A percentile compares a stretch with the other conserved stretches of the same genome.
Evolutionary conservation across 2,113 vertebrate genomes (phyloP).

Genomic region (Gavia stellata): DNA sequence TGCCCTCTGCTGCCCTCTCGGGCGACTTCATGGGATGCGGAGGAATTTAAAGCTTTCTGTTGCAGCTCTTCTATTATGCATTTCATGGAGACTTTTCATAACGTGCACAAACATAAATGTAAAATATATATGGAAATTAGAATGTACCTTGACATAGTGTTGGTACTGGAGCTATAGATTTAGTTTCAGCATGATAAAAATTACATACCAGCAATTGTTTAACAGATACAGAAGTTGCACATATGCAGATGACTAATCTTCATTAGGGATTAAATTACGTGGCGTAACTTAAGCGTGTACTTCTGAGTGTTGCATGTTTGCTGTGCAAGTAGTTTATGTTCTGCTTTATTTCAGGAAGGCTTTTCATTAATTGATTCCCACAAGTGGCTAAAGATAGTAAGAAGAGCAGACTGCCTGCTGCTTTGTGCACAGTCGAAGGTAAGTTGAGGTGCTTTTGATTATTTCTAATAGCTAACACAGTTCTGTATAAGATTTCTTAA

Average conservation of each 20-base stretch:
- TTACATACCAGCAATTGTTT: not conserved
- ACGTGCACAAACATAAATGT: not conserved
- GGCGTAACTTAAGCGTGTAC: not conserved
- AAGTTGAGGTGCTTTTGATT: not conserved
- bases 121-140: not conserved
- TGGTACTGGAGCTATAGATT: not conserved
- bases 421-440: conserved; percentile 80
- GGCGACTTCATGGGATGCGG: not conserved
- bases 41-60: not conserved
- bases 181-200: not conserved
- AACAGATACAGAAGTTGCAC: not conserved
- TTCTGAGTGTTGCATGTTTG: not conserved
- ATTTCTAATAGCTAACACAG: not conserved
- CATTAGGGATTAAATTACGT: not conserved
- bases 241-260: not conserved
- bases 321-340: not conserved
- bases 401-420: conserved; percentile 83
- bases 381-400: conserved; percentile 81
- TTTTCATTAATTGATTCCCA: conserved; percentile 79
- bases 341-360: conserved; percentile 81
- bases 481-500: not conserved
- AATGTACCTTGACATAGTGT: not conserved
- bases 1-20: conserved; percentile 57
- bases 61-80: not conserved
- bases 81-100: not conserved